Percentiles rank a stretch among this genome's conserved stretches.
These are phyloP conservation scores for Dendrolimus punctatus DNA, from an alignment of 1,140 invertebrate genomes.

Conservation along the genomic window DNA sequence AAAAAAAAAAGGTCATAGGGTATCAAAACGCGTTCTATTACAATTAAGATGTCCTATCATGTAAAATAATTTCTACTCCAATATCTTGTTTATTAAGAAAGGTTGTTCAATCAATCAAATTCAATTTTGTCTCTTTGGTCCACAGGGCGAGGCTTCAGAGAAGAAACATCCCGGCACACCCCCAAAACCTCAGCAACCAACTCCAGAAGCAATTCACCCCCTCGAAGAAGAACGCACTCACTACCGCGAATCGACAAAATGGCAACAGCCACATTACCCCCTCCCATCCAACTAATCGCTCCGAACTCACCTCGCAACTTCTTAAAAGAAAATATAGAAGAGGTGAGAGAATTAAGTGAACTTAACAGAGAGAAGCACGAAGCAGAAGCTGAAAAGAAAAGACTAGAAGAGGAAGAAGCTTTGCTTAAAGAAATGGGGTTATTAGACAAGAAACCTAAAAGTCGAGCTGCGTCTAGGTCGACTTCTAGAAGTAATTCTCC, in stretches of 20 bases:
- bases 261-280: conserved; percentile 46
- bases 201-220: conserved; percentile 53
- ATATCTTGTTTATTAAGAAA: no score
- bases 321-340: conserved; percentile 67
- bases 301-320: conserved; percentile 60
- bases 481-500: conserved; percentile 56
- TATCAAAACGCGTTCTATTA: no score
- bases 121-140: conserved; percentile 6
- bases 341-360: conserved; percentile 65
- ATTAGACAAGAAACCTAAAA: conserved; percentile 35
- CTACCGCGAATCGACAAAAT: conserved; percentile 54
- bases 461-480: conserved; percentile 25
- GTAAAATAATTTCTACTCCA: no score
- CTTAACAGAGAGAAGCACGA: conserved; percentile 67
- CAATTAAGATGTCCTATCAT: no score
- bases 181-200: conserved; percentile 62
- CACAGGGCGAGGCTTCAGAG: conserved; percentile 60
- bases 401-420: conserved; percentile 61
- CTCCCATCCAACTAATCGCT: conserved; percentile 31
- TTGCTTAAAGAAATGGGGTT: conserved; percentile 64
- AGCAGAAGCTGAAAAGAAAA: conserved; percentile 60
- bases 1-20: no score
- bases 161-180: conserved; percentile 64
- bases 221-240: conserved; percentile 50
- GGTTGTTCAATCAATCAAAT: no score